Percentiles rank a stretch among this genome's conserved stretches.
Conservation (phyloP, 2,888 invertebrate genomes). For the Cephus pulcher region DNA sequence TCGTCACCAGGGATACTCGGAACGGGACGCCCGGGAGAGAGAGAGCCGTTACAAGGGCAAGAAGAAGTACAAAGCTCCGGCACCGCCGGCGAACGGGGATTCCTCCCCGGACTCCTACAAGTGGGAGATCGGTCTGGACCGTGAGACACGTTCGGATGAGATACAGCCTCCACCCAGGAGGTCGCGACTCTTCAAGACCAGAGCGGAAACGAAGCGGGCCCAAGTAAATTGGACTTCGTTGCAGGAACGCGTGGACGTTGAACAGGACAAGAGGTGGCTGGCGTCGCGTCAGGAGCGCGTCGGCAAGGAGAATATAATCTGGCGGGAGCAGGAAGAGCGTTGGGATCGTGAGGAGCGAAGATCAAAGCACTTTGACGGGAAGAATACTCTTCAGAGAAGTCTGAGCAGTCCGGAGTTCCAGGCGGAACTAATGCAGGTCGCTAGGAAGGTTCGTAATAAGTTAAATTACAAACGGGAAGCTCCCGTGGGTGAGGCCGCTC, state of each 20-base stretch:
- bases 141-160: constrained; percentile 60
- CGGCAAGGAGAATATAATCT: constrained; percentile 26
- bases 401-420: constrained; percentile 69
- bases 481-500: constrained; percentile 38
- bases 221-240: constrained; percentile 45
- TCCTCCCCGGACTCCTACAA: constrained; percentile 72
- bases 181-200: constrained; percentile 79
- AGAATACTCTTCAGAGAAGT: constrained; percentile 65
- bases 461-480: constrained; percentile 41
- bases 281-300: constrained; percentile 26
- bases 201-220: constrained; percentile 76
- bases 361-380: constrained; percentile 54
- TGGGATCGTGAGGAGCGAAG: constrained; percentile 31
- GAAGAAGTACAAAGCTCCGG: constrained; percentile 83
- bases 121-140: constrained; percentile 69
- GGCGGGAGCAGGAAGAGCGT: constrained; percentile 32
- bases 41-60: constrained; percentile 69
- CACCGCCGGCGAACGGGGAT: constrained; percentile 70
- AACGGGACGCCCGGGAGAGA: constrained; percentile 67
- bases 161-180: constrained; percentile 65
- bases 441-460: constrained; percentile 52
- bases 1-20: constrained; percentile 54
- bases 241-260: constrained; percentile 35
- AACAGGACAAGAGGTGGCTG: constrained; percentile 30
- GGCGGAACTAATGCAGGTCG: constrained; percentile 66